Percentiles rank a stretch among this genome's conserved stretches.
These are phyloP conservation scores for Smithornis capensis DNA, from an alignment of 2,113 vertebrate species.

Conservation along the genomic window DNA sequence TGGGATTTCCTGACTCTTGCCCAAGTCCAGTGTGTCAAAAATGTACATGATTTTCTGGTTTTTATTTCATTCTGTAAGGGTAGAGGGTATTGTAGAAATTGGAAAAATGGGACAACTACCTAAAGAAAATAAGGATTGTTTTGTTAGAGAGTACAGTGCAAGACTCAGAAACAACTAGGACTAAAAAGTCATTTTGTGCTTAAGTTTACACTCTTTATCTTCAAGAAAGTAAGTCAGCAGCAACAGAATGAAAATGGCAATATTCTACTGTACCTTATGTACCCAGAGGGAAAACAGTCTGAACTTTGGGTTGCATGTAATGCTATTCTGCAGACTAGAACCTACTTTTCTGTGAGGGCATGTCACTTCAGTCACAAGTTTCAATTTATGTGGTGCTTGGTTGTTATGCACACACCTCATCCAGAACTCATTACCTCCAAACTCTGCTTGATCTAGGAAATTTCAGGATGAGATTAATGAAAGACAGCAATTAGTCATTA, in stretches of 20 bases:
- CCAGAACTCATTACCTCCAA: not conserved
- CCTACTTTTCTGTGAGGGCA: not conserved
- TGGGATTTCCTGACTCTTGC: conserved; percentile 26
- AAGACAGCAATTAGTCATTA: not conserved
- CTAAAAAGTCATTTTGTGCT: conserved; percentile 49
- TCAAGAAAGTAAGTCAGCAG: conserved; percentile 40
- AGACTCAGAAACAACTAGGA: conserved; percentile 37
- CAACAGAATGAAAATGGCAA: conserved; percentile 23
- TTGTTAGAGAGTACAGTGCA: conserved; percentile 49
- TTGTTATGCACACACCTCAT: not conserved
- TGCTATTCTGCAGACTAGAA: not conserved
- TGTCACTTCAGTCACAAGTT: not conserved
- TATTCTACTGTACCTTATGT: not conserved
- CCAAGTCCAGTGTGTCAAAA: conserved; percentile 27
- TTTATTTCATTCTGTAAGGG: conserved; percentile 12
- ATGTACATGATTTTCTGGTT: not conserved
- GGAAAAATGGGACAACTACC: conserved; percentile 12
- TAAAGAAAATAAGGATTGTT: conserved; percentile 11
- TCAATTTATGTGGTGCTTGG: not conserved
- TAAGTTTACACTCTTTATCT: conserved; percentile 35
- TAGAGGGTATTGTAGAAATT: not conserved
- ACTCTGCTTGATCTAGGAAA: not conserved
- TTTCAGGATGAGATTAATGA: not conserved
- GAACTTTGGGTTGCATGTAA: not conserved
- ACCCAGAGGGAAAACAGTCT: conserved; percentile 15